Evolutionary conservation across 2,888 invertebrate genomes (phyloP).

Genomic region (Meandrusa payeni): DNA sequence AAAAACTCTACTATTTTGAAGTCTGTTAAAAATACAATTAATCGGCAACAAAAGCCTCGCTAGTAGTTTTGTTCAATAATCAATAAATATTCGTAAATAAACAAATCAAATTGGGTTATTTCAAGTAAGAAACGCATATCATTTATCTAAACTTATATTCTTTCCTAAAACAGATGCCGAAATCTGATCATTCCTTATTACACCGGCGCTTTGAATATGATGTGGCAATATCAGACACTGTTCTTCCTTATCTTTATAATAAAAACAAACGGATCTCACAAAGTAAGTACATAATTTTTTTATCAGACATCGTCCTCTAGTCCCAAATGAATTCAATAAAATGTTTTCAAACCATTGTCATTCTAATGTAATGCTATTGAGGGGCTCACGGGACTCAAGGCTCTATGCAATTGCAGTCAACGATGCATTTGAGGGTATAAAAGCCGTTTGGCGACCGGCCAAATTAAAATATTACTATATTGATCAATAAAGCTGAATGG

Average conservation of each 20-base stretch:
- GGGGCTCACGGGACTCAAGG: slow-evolving; percentile 22
- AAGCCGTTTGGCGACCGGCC: slow-evolving; percentile 56
- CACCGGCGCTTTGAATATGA: slow-evolving; percentile 55
- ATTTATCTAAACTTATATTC: slow-evolving; percentile 6
- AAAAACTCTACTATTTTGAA: no score
- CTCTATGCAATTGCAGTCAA: slow-evolving; percentile 47
- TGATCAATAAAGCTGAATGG: slow-evolving; percentile 47
- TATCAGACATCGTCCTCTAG: slow-evolving; percentile 12
- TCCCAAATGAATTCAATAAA: slow-evolving; percentile 3
- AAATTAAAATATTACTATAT: slow-evolving; percentile 67
- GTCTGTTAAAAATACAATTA: no score
- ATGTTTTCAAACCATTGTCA: slow-evolving; percentile 23
- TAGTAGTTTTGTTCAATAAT: no score
- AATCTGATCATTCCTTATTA: slow-evolving; percentile 38
- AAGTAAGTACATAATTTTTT: slow-evolving; percentile 44
- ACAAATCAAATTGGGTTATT: no score
- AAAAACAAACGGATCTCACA: slow-evolving; percentile 43
- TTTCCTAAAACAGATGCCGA: slow-evolving; percentile 54
- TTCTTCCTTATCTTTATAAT: slow-evolving; percentile 48
- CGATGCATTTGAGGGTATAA: slow-evolving; percentile 34
- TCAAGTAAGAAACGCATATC: no score
- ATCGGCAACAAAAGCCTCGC: no score
- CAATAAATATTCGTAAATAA: no score
- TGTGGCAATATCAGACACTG: slow-evolving; percentile 51
- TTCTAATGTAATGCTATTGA: slow-evolving; percentile 16